Base-by-base conservation (phyloP, 1,140 invertebrate species). In the Cherax quadricarinatus region DNA sequence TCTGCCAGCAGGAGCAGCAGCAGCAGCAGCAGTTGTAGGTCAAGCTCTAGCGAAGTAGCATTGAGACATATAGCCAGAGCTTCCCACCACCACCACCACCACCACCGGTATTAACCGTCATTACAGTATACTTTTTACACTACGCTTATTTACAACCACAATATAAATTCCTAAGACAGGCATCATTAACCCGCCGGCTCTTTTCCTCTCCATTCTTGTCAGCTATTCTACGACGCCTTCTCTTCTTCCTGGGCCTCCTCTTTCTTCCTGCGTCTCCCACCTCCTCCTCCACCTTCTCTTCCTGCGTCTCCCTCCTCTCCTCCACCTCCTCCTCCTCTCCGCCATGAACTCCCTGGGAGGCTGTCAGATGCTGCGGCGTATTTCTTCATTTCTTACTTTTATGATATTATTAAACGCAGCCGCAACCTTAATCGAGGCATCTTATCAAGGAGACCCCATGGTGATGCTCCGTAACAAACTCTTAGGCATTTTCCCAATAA, bases 351-450 rank as follows among this genome's bases (percentile, higher is more conserved):
- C 88, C 62, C 88, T 84, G 88, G 88, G 88, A 90, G 88, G 88
- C 88, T 90, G 88, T 90, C 88, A 90, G 88, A 57, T 48, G 84
- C 80, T 84, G 62, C 81, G 82, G 88, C 88, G 88, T 90, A 90
- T 90, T 90, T 90, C 88, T 90, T 90, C 88, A 90, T 90, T 90
- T 90, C 88, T 90, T 75, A 90, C 88, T 90, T 90, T 90, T 90
- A 90, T 84, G 88, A 90, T 90, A 90, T 90, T 90, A 90, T 90
- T 90, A 90, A 90, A 90, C 80, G 88, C 88, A 66, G 88, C 88
- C 88, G 82, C 86, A 62, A 49, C 88, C 81, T 90, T 90, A 90
- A 90, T 90, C 88, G 88, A 73, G 81, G 62, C 88, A 90, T 90
- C 88, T 90, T 84, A 90, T 90, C 88, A 83, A 66, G 73, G 80